These are phyloP conservation scores for Diorhabda elongata DNA, from an alignment of 1,140 invertebrate species.

Conservation along the genomic window DNA sequence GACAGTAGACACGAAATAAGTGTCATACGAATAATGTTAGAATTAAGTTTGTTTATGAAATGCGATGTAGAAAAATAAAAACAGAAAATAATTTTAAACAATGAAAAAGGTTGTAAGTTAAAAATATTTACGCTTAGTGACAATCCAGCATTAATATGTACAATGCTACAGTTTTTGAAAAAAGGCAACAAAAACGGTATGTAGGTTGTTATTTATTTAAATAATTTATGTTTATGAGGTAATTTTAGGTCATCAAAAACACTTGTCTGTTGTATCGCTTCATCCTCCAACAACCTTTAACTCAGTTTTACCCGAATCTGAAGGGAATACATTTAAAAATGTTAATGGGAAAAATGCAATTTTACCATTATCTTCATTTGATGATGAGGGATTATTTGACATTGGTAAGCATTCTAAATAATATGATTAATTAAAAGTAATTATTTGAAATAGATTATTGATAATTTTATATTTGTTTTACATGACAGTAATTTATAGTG, in stretches of 20 bases:
- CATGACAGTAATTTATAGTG: no score
- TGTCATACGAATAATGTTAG: no score
- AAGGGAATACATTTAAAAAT: neutral
- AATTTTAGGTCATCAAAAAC: conserved; percentile 20
- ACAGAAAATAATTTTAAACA: no score
- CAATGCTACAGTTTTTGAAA: conserved; percentile 45
- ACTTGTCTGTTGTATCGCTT: conserved; percentile 17
- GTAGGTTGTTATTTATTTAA: conserved; percentile 7
- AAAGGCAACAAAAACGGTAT: conserved; percentile 31
- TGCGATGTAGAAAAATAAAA: no score
- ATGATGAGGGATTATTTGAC: conserved; percentile 42
- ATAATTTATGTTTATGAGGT: conserved; percentile 10
- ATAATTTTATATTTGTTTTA: no score
- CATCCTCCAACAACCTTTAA: conserved; percentile 9
- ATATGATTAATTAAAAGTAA: neutral
- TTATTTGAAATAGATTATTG: neutral
- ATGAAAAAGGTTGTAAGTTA: no score
- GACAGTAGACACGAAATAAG: no score
- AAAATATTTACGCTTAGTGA: no score
- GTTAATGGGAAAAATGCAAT: neutral
- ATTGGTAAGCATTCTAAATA: conserved; percentile 27
- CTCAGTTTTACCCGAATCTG: neutral
- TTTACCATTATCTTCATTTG: conserved; percentile 29
- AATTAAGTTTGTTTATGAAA: no score
- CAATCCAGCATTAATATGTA: conserved; percentile 30